Evolutionary conservation across 2,888 invertebrate genomes (phyloP).

Genomic region (Apamea epomidion): DNA sequence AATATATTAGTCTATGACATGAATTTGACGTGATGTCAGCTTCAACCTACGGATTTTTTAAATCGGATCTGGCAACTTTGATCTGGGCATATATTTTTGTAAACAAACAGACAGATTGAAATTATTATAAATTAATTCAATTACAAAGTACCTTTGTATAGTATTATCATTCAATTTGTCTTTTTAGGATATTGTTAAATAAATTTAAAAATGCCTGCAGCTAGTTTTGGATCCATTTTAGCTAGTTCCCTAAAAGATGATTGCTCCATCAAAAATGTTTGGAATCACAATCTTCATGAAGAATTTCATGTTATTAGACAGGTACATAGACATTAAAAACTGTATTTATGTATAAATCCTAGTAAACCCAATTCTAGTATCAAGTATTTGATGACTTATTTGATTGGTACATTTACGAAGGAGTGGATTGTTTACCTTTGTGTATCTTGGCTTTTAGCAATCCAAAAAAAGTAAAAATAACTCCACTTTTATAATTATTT

Average conservation of each 20-base stretch:
- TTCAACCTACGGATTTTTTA: background rate
- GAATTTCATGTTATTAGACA: slow-evolving; percentile 98
- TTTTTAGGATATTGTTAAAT: slow-evolving; percentile 24
- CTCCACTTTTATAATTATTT: background rate
- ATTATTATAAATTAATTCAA: background rate
- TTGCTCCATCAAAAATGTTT: slow-evolving; percentile 99
- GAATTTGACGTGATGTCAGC: too few species aligned
- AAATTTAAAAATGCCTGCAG: slow-evolving; percentile 91
- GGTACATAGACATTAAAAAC: slow-evolving; percentile 85
- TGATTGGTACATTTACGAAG: background rate
- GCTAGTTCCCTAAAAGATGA: slow-evolving; percentile 92
- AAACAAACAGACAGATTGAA: slow-evolving; percentile 14
- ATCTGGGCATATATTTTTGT: background rate
- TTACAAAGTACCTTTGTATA: background rate
- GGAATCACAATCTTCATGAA: slow-evolving; percentile 99
- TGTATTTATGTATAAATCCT: background rate
- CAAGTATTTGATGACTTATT: background rate
- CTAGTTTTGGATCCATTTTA: slow-evolving; percentile 91
- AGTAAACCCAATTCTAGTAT: background rate
- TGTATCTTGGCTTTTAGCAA: background rate
- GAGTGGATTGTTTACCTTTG: background rate
- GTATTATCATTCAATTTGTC: background rate
- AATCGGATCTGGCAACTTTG: background rate
- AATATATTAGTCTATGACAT: too few species aligned
- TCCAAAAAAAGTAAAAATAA: background rate